Percentiles rank a stretch among this genome's conserved stretches.
Conservation (phyloP, 2,797 vertebrate genomes). For the Poecile montanus region DNA sequence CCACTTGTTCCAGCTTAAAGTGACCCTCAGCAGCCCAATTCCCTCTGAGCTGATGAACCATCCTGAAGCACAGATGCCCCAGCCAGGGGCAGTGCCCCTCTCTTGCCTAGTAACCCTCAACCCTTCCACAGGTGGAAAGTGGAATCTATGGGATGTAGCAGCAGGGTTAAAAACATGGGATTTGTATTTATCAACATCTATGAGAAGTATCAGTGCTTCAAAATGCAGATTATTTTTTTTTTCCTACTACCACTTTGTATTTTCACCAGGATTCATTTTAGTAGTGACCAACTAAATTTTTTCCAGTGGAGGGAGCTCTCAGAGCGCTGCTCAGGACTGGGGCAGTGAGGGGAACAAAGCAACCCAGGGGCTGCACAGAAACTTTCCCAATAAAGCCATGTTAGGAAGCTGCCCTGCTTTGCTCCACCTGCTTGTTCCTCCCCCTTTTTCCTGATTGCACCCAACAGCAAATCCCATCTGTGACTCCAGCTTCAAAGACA, state of each 20-base stretch:
- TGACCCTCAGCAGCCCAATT: background rate
- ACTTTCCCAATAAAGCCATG: accelerated
- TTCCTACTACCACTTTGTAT: background rate
- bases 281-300: background rate
- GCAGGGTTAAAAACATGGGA: background rate
- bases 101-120: background rate
- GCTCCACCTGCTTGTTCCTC: background rate
- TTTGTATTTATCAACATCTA: background rate
- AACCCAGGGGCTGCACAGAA: accelerated
- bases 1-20: background rate
- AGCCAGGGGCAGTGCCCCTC: background rate
- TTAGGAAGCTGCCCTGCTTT: background rate
- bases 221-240: background rate
- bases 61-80: background rate
- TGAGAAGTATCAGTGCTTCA: background rate
- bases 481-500: background rate
- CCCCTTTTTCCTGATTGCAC: background rate
- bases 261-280: background rate
- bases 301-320: background rate
- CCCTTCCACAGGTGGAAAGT: background rate
- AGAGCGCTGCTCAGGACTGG: background rate
- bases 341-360: background rate
- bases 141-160: background rate
- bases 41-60: background rate
- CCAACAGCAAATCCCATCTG: background rate